These are phyloP conservation scores for Hydraecia micacea DNA, from an alignment of 2,888 invertebrate genomes.

Conservation along the genomic window DNA sequence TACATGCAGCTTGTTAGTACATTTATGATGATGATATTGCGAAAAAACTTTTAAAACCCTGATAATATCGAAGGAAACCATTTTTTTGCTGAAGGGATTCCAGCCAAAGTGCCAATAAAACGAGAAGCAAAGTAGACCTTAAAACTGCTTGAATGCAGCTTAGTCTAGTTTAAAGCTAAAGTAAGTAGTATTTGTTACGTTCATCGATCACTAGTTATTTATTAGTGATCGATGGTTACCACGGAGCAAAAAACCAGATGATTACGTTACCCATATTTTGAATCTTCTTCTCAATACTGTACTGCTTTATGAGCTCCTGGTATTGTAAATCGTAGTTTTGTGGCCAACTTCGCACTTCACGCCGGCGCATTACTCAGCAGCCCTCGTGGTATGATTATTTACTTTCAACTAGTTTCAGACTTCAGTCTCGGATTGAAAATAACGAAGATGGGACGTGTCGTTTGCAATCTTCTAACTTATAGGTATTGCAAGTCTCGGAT, in stretches of 20 bases:
- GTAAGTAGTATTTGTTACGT: not conserved
- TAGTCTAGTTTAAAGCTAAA: not conserved
- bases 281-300: not conserved
- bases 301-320: constrained; percentile 23
- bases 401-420: not conserved
- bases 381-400: not conserved
- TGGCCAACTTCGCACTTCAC: constrained; percentile 12
- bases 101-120: not conserved
- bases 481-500: not conserved
- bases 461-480: not conserved
- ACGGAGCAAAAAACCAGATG: no score
- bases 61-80: not conserved
- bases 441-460: not conserved
- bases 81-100: not conserved
- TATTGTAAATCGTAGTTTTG: constrained; percentile 12
- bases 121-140: constrained; percentile 8
- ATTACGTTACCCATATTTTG: not conserved
- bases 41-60: not conserved
- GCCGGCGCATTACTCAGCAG: not conserved
- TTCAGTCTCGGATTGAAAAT: not conserved
- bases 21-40: not conserved
- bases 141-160: not conserved
- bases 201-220: no score
- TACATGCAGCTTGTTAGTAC: no score
- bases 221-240: no score